phyloP scores from a whole-genome alignment of 2,113 vertebrate genomes.

The Accipiter virgatus region DNA sequence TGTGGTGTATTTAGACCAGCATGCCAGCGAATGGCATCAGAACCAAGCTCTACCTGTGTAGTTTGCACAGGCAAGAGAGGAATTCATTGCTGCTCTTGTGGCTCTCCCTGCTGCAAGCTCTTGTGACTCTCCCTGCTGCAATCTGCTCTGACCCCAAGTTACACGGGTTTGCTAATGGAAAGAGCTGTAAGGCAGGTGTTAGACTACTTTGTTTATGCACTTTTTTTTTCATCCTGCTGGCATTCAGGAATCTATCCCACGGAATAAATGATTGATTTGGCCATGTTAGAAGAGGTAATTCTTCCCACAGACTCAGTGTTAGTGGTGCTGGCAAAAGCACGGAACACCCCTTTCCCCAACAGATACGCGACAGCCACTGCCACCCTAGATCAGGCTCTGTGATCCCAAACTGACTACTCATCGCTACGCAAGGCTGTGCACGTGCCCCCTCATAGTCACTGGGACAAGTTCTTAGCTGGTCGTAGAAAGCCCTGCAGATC shows the following conservation, averaged over 20 bases:
- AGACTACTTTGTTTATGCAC: not conserved
- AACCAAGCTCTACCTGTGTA: not conserved
- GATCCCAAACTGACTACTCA: not conserved
- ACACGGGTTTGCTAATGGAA: not conserved
- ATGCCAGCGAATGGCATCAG: accelerated
- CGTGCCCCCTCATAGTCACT: accelerated
- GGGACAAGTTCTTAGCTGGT: accelerated
- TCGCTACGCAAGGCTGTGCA: not conserved
- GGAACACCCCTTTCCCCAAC: not conserved
- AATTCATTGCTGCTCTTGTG: not conserved
- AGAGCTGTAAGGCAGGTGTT: not conserved
- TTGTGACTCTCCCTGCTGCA: not conserved
- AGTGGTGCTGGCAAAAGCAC: not conserved
- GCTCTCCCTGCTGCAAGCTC: not conserved
- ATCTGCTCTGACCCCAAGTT: not conserved
- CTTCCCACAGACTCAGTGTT: not conserved
- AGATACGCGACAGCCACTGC: not conserved
- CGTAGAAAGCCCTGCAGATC: not conserved
- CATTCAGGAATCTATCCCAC: not conserved
- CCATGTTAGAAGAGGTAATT: not conserved
- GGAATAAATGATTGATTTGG: not conserved
- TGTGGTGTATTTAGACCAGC: not conserved
- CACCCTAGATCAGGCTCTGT: not conserved
- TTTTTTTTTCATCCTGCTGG: not conserved
- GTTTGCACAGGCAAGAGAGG: not conserved